Conservation (phyloP, 2,888 invertebrate genomes). For the Chelonus formosanus region DNA sequence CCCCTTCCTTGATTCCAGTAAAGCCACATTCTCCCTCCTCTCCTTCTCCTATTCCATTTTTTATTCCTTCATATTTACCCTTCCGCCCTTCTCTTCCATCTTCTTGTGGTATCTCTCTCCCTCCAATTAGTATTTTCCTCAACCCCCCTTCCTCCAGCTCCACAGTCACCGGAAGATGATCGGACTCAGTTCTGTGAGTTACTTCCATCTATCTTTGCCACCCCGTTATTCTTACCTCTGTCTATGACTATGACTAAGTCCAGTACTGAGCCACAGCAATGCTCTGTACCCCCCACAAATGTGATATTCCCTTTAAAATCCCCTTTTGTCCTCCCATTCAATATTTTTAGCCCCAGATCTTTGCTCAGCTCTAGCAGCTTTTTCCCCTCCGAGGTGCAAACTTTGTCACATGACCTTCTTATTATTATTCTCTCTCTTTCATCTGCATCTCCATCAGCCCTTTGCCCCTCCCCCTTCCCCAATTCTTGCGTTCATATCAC, state of each 20-base stretch:
- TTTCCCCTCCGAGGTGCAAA: conserved; percentile 11
- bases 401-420: conserved; percentile 19
- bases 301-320: conserved; percentile 31
- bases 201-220: too few relatives aligned
- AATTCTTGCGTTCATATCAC: too few relatives aligned
- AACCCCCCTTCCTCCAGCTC: too few relatives aligned
- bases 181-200: conserved; percentile 13
- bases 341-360: conserved; percentile 14
- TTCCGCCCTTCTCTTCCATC: too few relatives aligned
- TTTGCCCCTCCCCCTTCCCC: too few relatives aligned
- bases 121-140: too few relatives aligned
- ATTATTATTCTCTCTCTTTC: too few relatives aligned
- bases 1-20: too few relatives aligned
- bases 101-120: too few relatives aligned
- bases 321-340: conserved; percentile 24
- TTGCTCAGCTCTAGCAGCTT: conserved; percentile 24
- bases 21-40: too few relatives aligned
- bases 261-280: conserved; percentile 17
- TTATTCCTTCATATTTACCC: too few relatives aligned
- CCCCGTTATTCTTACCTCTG: neutral
- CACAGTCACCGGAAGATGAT: conserved; percentile 24
- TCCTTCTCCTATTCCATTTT: too few relatives aligned
- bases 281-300: conserved; percentile 11
- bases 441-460: neutral
- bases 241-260: conserved; percentile 20